phyloP scores from a whole-genome alignment of 2,797 vertebrate genomes.

The Phataginus tricuspis region DNA sequence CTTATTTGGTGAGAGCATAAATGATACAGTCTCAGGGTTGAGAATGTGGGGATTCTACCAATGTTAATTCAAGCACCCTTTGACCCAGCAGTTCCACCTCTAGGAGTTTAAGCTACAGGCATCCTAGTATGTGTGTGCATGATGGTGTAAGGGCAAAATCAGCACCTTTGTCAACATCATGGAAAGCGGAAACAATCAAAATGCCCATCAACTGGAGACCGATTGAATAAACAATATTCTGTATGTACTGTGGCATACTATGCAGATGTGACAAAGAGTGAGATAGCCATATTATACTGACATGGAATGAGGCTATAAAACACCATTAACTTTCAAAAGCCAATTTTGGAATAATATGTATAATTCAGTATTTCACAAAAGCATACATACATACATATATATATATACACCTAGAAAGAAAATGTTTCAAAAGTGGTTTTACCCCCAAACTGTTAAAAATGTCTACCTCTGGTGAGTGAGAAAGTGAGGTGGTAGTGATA shows the following conservation, averaged over 20 bases:
- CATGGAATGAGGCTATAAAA: constrained; percentile 14
- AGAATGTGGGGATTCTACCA: constrained; percentile 11
- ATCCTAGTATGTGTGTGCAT: background rate
- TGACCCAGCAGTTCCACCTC: background rate
- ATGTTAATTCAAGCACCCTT: constrained; percentile 24
- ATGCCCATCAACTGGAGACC: background rate
- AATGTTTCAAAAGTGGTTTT: constrained; percentile 40
- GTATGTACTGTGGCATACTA: background rate
- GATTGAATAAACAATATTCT: background rate
- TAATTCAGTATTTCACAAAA: background rate
- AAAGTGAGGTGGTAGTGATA: background rate
- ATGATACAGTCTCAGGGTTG: background rate
- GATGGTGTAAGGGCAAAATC: background rate
- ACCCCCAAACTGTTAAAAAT: constrained; percentile 20
- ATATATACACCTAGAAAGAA: background rate
- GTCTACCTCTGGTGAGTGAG: background rate
- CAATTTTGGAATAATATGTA: background rate
- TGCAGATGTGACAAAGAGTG: constrained; percentile 19
- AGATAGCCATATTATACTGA: background rate
- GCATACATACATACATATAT: background rate
- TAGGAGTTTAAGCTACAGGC: constrained; percentile 1
- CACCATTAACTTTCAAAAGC: constrained; percentile 15
- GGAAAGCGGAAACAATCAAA: background rate
- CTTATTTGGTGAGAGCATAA: background rate
- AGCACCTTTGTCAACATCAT: background rate